Evolutionary conservation across 2,888 invertebrate genomes (phyloP).

Genomic region (Chrysotoxum bicinctum): DNA sequence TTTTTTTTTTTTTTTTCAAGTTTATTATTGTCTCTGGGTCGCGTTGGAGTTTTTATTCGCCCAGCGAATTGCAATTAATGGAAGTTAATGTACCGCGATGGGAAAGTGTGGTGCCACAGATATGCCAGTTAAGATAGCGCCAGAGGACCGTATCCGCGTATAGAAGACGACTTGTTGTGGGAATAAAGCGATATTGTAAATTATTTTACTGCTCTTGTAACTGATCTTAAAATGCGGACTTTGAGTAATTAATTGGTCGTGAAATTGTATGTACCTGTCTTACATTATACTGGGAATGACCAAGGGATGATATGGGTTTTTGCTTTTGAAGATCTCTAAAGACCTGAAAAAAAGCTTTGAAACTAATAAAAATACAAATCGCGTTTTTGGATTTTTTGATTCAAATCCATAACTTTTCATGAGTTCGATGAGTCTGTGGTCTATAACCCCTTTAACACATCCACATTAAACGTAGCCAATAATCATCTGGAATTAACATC

Average conservation of each 20-base stretch:
- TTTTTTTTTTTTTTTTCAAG: constrained; percentile 11
- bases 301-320: background rate
- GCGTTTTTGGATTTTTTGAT: background rate
- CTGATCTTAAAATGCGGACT: constrained; percentile 53
- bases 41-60: constrained; percentile 46
- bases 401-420: background rate
- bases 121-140: constrained; percentile 11
- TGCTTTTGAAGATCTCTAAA: background rate
- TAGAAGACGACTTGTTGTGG: constrained; percentile 37
- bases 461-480: background rate
- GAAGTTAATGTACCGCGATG: constrained; percentile 54
- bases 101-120: constrained; percentile 59
- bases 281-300: background rate
- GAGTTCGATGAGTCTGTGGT: background rate
- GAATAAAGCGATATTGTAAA: constrained; percentile 59
- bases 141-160: background rate
- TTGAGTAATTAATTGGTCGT: constrained; percentile 67
- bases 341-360: background rate
- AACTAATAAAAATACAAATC: background rate
- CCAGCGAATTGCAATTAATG: constrained; percentile 62
- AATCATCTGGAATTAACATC: constrained; percentile 15
- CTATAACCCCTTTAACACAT: background rate
- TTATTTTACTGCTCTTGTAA: constrained; percentile 70
- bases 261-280: constrained; percentile 39
- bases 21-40: constrained; percentile 59